Base-by-base conservation (phyloP, 2,888 invertebrate species). In the Brachypterus glaber region DNA sequence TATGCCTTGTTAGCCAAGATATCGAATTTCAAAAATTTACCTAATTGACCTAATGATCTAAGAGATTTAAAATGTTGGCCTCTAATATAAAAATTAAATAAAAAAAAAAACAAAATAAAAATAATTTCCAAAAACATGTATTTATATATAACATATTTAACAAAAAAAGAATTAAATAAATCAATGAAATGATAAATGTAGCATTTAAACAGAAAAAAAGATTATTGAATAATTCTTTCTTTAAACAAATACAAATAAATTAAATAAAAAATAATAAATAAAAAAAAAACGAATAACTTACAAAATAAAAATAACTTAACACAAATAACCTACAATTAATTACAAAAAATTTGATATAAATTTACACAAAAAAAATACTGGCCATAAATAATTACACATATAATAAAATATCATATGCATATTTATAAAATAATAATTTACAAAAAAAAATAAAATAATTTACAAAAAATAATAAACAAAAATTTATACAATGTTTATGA, bases 61-160 rank as follows among this genome's bases (percentile, higher is more conserved):
- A n/a, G n/a, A n/a, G n/a, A n/a, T n/a, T n/a, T n/a, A n/a, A n/a
- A n/a, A n/a, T n/a, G n/a, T n/a, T n/a, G n/a, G n/a, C n/a, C n/a
- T n/a, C n/a, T n/a, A n/a, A n/a, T n/a, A 40, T 41, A 50, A 52
- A 49, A 48, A 46, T 47, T 47, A 50, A 50, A 50, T 43, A 50
- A 47, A 46, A 47, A 42, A 43, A 33, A 39, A 40, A 26, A 36
- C 29, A 37, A 39, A 40, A 34, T 33, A 35, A 40, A 49, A 46
- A 44, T 41, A 37, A 49, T 51, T n/a, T 46, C 17, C 29, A 43
- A 48, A 48, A 51, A 50, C 47, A 48, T 46, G 38, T 48, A 48
- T 50, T 47, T 45, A 35, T 44, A 41, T 39, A 44, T 39, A 49
- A 48, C 42, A 40, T 44, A 45, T 43, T 48, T 45, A 46, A 49